Percentiles rank a stretch among this genome's conserved stretches.
Evolutionary conservation across 2,113 vertebrate species (phyloP).

Genomic region (Azemiops feae): DNA sequence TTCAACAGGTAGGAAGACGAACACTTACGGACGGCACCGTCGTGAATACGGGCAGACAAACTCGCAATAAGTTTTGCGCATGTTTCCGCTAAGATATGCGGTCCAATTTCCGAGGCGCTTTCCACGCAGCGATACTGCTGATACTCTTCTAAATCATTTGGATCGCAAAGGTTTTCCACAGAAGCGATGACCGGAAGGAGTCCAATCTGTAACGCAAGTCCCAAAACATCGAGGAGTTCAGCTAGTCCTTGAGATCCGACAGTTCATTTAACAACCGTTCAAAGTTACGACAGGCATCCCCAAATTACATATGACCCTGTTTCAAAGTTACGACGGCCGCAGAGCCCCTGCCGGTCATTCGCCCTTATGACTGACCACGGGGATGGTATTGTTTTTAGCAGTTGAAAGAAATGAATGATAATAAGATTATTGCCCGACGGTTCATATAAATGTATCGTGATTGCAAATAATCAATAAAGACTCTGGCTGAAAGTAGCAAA

Average conservation of each 20-base stretch:
- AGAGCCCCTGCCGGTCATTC: too few species aligned
- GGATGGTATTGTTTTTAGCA: slow-evolving; percentile 25
- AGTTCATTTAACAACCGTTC: too few species aligned
- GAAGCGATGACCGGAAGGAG: slow-evolving; percentile 79
- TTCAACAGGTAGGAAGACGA: not conserved
- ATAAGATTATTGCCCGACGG: not conserved
- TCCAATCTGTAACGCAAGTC: slow-evolving; percentile 73
- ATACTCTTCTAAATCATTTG: slow-evolving; percentile 72
- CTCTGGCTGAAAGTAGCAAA: not conserved
- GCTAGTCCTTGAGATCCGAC: not conserved
- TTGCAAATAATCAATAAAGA: not conserved
- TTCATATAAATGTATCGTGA: not conserved
- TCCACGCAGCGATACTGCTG: slow-evolving; percentile 75
- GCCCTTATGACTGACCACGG: too few species aligned
- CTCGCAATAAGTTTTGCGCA: slow-evolving; percentile 76
- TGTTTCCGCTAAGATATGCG: slow-evolving; percentile 57
- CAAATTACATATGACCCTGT: too few species aligned
- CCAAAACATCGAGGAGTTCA: slow-evolving; percentile 39
- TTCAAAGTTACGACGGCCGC: too few species aligned
- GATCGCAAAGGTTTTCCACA: slow-evolving; percentile 74
- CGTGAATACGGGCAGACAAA: slow-evolving; percentile 79
- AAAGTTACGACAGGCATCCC: too few species aligned
- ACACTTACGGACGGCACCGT: slow-evolving; percentile 76
- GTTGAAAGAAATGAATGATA: not conserved
- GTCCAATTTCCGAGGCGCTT: slow-evolving; percentile 62